phyloP scores from a whole-genome alignment of 2,888 invertebrate genomes.

The Tachina lurida region DNA sequence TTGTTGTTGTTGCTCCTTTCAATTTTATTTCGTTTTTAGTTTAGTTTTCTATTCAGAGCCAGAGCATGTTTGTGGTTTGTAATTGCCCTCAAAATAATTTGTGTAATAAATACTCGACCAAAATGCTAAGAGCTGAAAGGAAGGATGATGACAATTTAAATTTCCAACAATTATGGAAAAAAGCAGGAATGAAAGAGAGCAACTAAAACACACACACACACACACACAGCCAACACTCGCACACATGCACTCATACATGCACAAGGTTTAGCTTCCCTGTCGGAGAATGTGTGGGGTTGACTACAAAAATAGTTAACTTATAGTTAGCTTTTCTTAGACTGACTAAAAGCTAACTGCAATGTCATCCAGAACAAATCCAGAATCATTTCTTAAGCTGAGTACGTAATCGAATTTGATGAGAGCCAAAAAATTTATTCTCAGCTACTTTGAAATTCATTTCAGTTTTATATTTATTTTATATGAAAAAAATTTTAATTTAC shows the following conservation, averaged over 20 bases:
- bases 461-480: no score
- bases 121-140: constrained; percentile 53
- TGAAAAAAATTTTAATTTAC: no score
- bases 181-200: background rate
- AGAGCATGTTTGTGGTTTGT: constrained; percentile 67
- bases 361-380: no score
- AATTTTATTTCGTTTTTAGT: constrained; percentile 28
- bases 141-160: constrained; percentile 68
- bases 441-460: no score
- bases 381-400: no score
- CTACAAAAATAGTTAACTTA: no score
- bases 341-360: no score
- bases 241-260: background rate
- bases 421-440: no score
- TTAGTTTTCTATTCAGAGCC: constrained; percentile 62
- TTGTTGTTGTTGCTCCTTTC: constrained; percentile 16
- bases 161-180: constrained; percentile 46
- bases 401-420: no score
- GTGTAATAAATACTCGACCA: constrained; percentile 67
- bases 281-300: no score
- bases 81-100: constrained; percentile 71
- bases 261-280: constrained; percentile 27
- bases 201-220: constrained; percentile 11
- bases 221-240: background rate
- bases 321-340: no score